Evolutionary conservation across 2,888 invertebrate species (phyloP), one percentile per base, ranked within the genome.

Genomic region (Carpatolechia fugitivella): DNA sequence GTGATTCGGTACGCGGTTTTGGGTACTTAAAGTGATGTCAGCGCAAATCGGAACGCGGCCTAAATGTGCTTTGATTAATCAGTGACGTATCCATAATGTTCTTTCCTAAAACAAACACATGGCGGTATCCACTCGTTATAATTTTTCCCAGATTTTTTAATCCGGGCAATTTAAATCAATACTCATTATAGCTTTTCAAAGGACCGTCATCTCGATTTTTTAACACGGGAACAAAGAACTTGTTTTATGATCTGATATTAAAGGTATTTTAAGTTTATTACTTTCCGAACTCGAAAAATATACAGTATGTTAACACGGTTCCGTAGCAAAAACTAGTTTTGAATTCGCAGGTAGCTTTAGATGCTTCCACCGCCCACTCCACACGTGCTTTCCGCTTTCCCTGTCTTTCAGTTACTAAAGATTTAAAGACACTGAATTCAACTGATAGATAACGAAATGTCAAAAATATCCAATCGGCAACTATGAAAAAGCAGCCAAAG

Each of bases 141-240:
- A 89, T 88, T 86, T 87, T 89, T 85, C 84, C 78, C 80, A 81
- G 84, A 85, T 87, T 88, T 87, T 80, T 85, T 80, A 84, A 87
- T 84, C 82, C 82, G 73, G 81, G 80, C 82, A 81, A 85, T 89
- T 88, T 89, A 87, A 89, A 90, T 89, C 90, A 89, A 89, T 89
- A 86, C 86, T 87, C 85, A 85, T 90, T 89, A 89, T 88, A 81
- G 82, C 76, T 82, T 80, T 84, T 82, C 79, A 82, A 85, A 85
- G 82, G 85, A 83, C 85, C 84, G 83, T 86, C 85, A 85, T 86
- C 80, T 82, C 68, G 76, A 75, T 74, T 81, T 82, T 41, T 84
- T 76, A 83, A 80, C 76, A 77, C 74, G 77, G 76, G 74, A 83
- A 82, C 83, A 86, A 83, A 82, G 82, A 84, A 82, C 81, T 78